Base-by-base conservation (phyloP, 2,113 vertebrate genomes). In the Polyodon spathula region DNA sequence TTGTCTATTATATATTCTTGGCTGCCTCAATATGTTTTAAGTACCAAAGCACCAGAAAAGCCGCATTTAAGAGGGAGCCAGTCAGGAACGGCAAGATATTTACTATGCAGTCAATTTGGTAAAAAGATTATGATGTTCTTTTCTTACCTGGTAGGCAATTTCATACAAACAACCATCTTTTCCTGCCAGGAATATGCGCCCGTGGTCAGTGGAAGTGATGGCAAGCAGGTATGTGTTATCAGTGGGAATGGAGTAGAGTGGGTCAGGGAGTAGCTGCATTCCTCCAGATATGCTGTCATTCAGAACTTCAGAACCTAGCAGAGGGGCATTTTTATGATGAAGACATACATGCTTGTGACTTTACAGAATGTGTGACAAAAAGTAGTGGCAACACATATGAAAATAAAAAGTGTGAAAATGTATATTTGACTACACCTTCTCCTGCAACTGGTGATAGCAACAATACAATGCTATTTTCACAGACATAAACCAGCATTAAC, bases 41-140 rank as follows among this genome's bases (percentile, higher is more conserved):
- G n/a, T n/a, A n/a, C n/a, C n/a, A n/a, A n/a, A n/a, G n/a, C n/a
- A n/a, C n/a, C n/a, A n/a, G n/a, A n/a, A n/a, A n/a, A n/a, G 14
- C 3, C 61, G 14, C 93, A 93, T 78, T 96, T 98, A 95, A 99
- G 76, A 98, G 96, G 96, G 72, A 99, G 92, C 96, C 96, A 99
- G 43, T 94, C 94, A 2, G 95, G 93, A 74, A 97, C 93, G 1
- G 95, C 94, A n/a, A n/a, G n/a, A n/a, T n/a, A n/a, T n/a, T n/a
- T n/a, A n/a, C n/a, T n/a, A n/a, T n/a, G n/a, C n/a, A n/a, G n/a
- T n/a, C n/a, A n/a, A n/a, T 90, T 99, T 55, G 46, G 46, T 14
- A 8, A 57, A 2, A 11, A 57, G 3, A n/a, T 14, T 14, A n/a
- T n/a, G n/a, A n/a, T 10, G 46, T 50, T n/a, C 11, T n/a, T 50